phyloP scores from a whole-genome alignment of 2,888 invertebrate species.

The Xylota segnis region DNA sequence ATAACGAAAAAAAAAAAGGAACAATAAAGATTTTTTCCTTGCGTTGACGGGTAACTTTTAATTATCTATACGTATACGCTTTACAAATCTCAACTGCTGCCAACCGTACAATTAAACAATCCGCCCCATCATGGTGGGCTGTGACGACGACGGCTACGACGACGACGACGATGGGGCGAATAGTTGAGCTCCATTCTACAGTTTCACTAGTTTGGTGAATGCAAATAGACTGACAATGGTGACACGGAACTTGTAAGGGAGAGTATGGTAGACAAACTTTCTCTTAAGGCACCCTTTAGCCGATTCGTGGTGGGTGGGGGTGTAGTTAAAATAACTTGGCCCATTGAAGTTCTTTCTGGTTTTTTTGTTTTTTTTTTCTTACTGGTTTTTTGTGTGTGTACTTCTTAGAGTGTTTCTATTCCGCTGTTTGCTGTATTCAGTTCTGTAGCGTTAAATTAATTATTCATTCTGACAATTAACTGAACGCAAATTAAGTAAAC shows the following conservation, averaged over 20 bases:
- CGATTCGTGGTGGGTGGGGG: not conserved
- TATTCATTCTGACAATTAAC: conserved; percentile 82
- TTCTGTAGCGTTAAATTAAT: conserved; percentile 80
- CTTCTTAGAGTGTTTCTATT: conserved; percentile 19
- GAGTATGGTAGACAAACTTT: conserved; percentile 32
- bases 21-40: conserved; percentile 47
- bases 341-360: not conserved
- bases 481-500: conserved; percentile 83
- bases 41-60: conserved; percentile 50
- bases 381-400: not conserved
- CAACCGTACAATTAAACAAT: conserved; percentile 57
- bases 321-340: conserved; percentile 7
- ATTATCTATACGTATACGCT: conserved; percentile 52
- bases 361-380: conserved; percentile 14
- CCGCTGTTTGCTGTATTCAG: conserved; percentile 44
- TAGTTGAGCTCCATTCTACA: conserved; percentile 29
- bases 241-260: conserved; percentile 28
- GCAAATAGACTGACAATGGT: conserved; percentile 54
- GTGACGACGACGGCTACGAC: no score
- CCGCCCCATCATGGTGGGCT: conserved; percentile 5
- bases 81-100: conserved; percentile 42
- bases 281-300: conserved; percentile 3
- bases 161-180: no score
- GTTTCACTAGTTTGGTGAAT: conserved; percentile 43
- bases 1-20: not conserved